These are phyloP conservation scores for Vesta saturnalis DNA, from an alignment of 2,888 invertebrate genomes.

Conservation along the genomic window DNA sequence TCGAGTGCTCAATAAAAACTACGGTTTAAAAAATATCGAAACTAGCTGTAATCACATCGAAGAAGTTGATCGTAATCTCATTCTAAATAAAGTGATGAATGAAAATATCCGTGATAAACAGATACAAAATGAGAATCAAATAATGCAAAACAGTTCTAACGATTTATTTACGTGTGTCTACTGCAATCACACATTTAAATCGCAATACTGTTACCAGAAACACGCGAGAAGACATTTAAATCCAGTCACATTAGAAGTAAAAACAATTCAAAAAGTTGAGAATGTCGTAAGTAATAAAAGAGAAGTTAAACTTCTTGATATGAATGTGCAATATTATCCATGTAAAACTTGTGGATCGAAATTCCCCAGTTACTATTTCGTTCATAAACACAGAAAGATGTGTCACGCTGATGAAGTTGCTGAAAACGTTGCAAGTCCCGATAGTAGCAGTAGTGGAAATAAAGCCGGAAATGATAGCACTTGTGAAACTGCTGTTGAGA, in stretches of 20 bases:
- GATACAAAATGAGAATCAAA: conserved; percentile 59
- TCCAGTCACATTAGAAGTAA: conserved; percentile 65
- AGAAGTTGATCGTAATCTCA: conserved; percentile 48
- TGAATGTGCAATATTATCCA: conserved; percentile 91
- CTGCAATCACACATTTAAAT: conserved; percentile 83
- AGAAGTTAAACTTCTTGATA: conserved; percentile 74
- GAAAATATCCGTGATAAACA: conserved; percentile 58
- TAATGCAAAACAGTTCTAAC: conserved; percentile 48
- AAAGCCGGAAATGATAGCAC: conserved; percentile 32
- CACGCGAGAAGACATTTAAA: conserved; percentile 76
- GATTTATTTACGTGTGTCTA: conserved; percentile 75
- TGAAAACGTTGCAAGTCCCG: conserved; percentile 48
- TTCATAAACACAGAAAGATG: conserved; percentile 88
- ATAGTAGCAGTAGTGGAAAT: conserved; percentile 17
- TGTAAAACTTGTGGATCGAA: conserved; percentile 93
- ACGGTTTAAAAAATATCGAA: conserved; percentile 62
- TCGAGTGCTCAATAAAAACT: conserved; percentile 85
- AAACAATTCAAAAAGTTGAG: conserved; percentile 49
- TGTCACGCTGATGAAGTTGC: conserved; percentile 78
- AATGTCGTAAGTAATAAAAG: conserved; percentile 59
- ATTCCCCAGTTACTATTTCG: conserved; percentile 94
- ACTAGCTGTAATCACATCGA: conserved; percentile 26
- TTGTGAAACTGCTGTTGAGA: conserved; percentile 4
- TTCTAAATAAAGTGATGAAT: conserved; percentile 60
- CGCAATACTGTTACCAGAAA: conserved; percentile 87